phyloP scores from a whole-genome alignment of 2,888 invertebrate genomes.

The Tenthredo amoena region DNA sequence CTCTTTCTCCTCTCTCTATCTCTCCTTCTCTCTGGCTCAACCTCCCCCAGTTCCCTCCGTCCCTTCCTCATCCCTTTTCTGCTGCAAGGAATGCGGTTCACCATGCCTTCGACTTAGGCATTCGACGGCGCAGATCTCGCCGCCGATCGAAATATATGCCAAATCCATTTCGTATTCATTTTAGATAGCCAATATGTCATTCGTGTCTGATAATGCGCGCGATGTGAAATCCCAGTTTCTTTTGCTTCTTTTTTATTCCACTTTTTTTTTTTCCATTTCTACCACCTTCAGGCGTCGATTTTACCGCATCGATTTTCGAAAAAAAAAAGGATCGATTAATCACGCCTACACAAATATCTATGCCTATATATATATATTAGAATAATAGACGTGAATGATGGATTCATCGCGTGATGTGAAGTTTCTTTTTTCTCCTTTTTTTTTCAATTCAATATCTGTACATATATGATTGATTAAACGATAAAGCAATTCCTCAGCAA shows the following conservation, averaged over 20 bases:
- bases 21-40: conserved; percentile 11
- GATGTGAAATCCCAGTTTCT: neutral
- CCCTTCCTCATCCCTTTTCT: conserved; percentile 45
- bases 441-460: neutral
- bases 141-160: conserved; percentile 46
- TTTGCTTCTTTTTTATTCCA: neutral
- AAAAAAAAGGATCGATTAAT: neutral
- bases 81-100: conserved; percentile 44
- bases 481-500: neutral
- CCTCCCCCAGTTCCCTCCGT: conserved; percentile 24
- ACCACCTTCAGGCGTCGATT: neutral
- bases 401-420: neutral
- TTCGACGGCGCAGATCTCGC: conserved; percentile 39
- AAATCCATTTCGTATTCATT: conserved; percentile 41
- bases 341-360: neutral
- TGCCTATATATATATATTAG: neutral
- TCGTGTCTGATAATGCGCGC: neutral
- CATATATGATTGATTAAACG: neutral
- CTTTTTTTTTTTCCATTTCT: neutral
- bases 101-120: conserved; percentile 42
- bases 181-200: conserved; percentile 23
- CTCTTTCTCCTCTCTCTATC: neutral
- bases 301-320: neutral
- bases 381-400: neutral
- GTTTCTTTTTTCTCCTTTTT: neutral